A percentile compares a stretch with the other conserved stretches of the same genome.
Evolutionary conservation across 2,797 vertebrate species (phyloP).

Genomic region (Sebastes baramenuke): DNA sequence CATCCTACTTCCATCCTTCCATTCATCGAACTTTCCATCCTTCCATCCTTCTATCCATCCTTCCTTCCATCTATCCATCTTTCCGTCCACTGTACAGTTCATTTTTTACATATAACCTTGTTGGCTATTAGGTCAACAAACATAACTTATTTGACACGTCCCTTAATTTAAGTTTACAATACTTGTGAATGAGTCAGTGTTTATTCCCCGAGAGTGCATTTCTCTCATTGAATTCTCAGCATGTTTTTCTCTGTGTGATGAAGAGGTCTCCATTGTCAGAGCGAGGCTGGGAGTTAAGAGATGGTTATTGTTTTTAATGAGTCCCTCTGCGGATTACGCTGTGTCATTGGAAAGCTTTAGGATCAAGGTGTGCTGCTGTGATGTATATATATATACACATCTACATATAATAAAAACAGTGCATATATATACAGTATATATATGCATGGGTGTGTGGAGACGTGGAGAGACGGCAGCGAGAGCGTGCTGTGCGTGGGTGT

Average conservation of each 20-base stretch:
- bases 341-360: constrained; percentile 40
- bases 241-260: constrained; percentile 31
- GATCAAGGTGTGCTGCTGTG: constrained; percentile 24
- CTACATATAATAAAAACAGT: neutral
- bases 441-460: neutral
- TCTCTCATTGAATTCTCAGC: constrained; percentile 50
- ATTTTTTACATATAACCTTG: neutral
- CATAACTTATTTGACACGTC: neutral
- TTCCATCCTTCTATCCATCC: too few relatives aligned
- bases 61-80: too few relatives aligned
- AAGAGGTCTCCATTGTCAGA: constrained; percentile 46
- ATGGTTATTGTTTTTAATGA: constrained; percentile 75
- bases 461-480: neutral
- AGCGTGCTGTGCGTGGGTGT: constrained; percentile 26
- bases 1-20: too few relatives aligned
- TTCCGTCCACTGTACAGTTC: neutral
- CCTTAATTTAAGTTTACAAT: constrained; percentile 15
- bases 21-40: too few relatives aligned
- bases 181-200: constrained; percentile 59
- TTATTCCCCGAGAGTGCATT: constrained; percentile 27
- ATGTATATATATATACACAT: neutral
- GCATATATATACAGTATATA: neutral
- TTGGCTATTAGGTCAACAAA: neutral
- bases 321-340: constrained; percentile 56
- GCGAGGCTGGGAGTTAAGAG: constrained; percentile 31